These are phyloP conservation scores for Bembecia ichneumoniformis DNA, from an alignment of 2,888 invertebrate genomes.

Conservation along the genomic window DNA sequence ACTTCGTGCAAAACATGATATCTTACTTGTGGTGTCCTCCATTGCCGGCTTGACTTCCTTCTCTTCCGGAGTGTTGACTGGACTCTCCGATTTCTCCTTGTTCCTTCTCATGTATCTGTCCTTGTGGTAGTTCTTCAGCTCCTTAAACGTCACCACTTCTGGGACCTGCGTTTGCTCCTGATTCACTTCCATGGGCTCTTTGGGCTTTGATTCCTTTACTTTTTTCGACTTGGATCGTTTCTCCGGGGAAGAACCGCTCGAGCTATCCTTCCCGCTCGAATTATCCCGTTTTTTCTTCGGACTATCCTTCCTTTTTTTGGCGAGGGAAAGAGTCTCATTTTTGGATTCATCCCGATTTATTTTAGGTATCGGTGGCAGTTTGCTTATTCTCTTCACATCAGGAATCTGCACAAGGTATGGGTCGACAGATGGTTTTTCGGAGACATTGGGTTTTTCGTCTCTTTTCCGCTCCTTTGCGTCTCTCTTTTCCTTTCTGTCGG, in stretches of 20 bases:
- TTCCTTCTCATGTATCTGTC: slow-evolving; percentile 78
- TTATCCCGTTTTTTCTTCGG: slow-evolving; percentile 21
- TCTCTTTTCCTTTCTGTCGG: slow-evolving; percentile 6
- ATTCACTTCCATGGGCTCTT: slow-evolving; percentile 18
- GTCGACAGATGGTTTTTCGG: slow-evolving; percentile 10
- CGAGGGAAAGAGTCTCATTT: slow-evolving; percentile 14
- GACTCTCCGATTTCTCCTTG: slow-evolving; percentile 73
- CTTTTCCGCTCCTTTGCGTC: slow-evolving; percentile 5
- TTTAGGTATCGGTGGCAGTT: slow-evolving; percentile 60
- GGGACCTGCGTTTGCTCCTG: slow-evolving; percentile 13
- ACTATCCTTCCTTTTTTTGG: slow-evolving; percentile 23
- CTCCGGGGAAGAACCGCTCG: slow-evolving; percentile 30
- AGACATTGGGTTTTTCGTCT: slow-evolving; percentile 3
- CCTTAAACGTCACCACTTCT: slow-evolving; percentile 65
- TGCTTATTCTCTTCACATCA: slow-evolving; percentile 43
- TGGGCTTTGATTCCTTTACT: slow-evolving; percentile 14
- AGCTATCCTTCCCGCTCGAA: slow-evolving; percentile 15
- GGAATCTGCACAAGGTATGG: slow-evolving; percentile 28
- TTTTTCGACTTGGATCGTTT: slow-evolving; percentile 23
- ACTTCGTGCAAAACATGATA: slow-evolving; percentile 33
- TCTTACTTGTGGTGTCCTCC: slow-evolving; percentile 59
- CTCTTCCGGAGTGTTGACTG: slow-evolving; percentile 35
- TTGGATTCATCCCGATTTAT: slow-evolving; percentile 25
- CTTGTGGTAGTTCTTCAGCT: slow-evolving; percentile 70
- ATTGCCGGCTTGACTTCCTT: slow-evolving; percentile 14